A percentile compares a stretch with the other conserved stretches of the same genome.
Evolutionary conservation across 30 jellyfish, hydroid and myxozoan species (phyloP).

Genomic region (Nemopilema nomurai): DNA sequence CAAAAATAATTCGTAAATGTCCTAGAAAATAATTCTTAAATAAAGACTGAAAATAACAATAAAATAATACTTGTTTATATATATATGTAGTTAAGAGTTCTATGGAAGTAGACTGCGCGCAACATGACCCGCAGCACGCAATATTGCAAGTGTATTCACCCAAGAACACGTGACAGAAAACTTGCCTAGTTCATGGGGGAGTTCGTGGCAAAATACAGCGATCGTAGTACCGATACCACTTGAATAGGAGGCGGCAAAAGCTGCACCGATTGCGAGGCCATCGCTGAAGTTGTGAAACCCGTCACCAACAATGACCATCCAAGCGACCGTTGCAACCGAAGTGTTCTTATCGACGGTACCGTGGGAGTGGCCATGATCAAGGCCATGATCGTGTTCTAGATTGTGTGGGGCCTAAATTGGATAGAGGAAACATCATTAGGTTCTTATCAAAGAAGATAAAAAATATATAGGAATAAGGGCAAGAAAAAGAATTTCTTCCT

Average conservation of each 20-base stretch:
- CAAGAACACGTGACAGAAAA: background rate
- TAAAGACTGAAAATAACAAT: no score
- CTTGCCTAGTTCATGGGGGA: conserved; percentile 95
- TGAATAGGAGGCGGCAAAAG: conserved; percentile 93
- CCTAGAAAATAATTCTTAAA: no score
- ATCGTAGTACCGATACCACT: conserved; percentile 92
- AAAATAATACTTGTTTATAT: no score
- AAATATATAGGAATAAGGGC: no score
- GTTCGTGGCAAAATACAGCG: conserved; percentile 96
- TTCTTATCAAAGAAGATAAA: background rate
- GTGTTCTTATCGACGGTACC: conserved; percentile 72
- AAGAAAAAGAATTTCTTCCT: no score
- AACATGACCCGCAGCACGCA: no score
- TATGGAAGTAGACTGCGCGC: no score
- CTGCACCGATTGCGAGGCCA: conserved; percentile 98
- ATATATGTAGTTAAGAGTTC: no score
- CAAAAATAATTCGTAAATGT: no score
- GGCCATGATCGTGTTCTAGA: conserved; percentile 36
- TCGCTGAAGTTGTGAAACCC: conserved; percentile 98
- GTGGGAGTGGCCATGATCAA: conserved; percentile 79
- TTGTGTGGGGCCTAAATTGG: background rate
- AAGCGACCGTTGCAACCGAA: conserved; percentile 83
- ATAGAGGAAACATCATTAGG: background rate
- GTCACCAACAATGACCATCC: conserved; percentile 98
- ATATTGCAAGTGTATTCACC: background rate